Base-by-base conservation (phyloP, 1,140 invertebrate genomes). In the Palaemon carinicauda region DNA sequence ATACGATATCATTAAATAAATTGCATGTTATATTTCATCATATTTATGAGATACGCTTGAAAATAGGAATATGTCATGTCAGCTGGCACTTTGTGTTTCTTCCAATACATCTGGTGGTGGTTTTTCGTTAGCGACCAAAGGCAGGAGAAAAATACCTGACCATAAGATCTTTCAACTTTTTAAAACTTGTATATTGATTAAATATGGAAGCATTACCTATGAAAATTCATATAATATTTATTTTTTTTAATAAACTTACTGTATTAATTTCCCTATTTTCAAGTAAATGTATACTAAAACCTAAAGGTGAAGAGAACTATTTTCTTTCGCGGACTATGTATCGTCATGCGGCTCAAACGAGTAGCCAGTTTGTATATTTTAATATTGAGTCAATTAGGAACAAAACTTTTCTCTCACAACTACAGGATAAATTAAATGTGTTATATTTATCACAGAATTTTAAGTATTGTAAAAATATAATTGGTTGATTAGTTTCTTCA, bases 91-190 rank as follows among this genome's bases (percentile, higher is more conserved):
- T 41, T n/a, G 51, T 56, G 29, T 85, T 71, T 85, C 77, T 79
- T 78, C n/a, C 21, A 79, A 29, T 85, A 85, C 83, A 85, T 85
- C 83, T 85, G 75, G 83, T 71, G 56, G 19, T 27, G 75, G 81
- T 75, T 85, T n/a, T 85, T 85, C 29, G 53, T 33, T 54, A 69
- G 71, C 41, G 50, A 31, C 27, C 31, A 41, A 77, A 50, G 77
- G 74, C 78, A n/a, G n/a, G 19, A 19, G 56, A 56, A 12, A 74
- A 82, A 82, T 82, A 82, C 83, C 83, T 85, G 83, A 50, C 54
- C 77, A 17, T 12, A 85, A 79, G 41, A 71, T 54, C 29, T 53
- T 17, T 27, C 41, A 85, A 78, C 50, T 71, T 65, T 71, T 19
- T 31, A 31, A 71, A 17, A 50, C n/a, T 14, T 1, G n/a, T 14